Evolutionary conservation across 2,113 vertebrate species (phyloP).

Genomic region (Stegostoma tigrinum): DNA sequence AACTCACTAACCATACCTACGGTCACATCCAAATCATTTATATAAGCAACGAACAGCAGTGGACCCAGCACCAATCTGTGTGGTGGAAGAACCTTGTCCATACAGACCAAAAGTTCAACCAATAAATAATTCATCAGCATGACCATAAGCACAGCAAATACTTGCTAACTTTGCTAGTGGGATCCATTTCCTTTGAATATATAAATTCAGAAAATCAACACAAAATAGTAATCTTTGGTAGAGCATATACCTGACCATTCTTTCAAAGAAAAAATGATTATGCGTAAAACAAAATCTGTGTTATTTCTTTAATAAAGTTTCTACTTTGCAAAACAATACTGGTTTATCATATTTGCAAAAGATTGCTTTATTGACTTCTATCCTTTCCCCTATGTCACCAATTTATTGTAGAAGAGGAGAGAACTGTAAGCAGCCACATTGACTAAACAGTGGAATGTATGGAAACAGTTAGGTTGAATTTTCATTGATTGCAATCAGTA

Average conservation of each 20-base stretch:
- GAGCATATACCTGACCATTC: constrained; percentile 39
- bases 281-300: constrained; percentile 39
- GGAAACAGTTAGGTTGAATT: neutral
- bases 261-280: constrained; percentile 33
- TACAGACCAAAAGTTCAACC: too few species aligned
- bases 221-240: constrained; percentile 49
- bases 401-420: too few species aligned
- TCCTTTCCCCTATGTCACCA: constrained; percentile 39
- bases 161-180: too few species aligned
- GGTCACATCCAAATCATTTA: too few species aligned
- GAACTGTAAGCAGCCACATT: neutral
- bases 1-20: too few species aligned
- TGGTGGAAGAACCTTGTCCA: too few species aligned
- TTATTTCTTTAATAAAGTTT: constrained; percentile 43
- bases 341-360: constrained; percentile 2
- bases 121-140: too few species aligned
- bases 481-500: neutral
- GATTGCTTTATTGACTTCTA: constrained; percentile 43
- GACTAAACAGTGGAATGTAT: neutral
- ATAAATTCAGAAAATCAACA: constrained; percentile 38
- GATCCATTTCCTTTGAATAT: too few species aligned
- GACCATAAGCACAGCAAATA: too few species aligned
- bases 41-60: too few species aligned
- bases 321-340: constrained; percentile 36
- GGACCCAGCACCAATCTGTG: too few species aligned